Percentiles rank a stretch among this genome's conserved stretches.
phyloP scores from a whole-genome alignment of 2,797 vertebrate species.

The Sebastes goodei region DNA sequence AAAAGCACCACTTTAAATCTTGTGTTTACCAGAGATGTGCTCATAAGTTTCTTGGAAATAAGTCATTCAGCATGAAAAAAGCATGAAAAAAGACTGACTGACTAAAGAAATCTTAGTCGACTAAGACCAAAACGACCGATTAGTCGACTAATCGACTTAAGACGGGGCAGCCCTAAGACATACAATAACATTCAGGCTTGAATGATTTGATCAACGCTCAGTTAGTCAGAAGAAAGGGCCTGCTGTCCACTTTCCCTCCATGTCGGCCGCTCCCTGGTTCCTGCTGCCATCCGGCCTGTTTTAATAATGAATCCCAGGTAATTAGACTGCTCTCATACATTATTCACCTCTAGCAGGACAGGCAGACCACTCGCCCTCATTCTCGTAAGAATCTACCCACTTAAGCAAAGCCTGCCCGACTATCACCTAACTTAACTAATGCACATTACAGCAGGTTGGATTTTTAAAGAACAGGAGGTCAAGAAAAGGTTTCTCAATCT shows the following conservation, averaged over 20 bases:
- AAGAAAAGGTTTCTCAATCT: constrained; percentile 2
- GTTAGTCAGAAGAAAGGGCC: constrained; percentile 4
- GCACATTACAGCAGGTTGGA: background rate
- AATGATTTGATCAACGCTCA: constrained; percentile 4
- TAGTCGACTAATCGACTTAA: background rate
- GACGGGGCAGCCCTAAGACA: background rate
- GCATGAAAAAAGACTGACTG: too few species aligned
- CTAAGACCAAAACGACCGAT: background rate
- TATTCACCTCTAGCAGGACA: constrained; percentile 70
- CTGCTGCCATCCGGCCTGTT: constrained; percentile 62
- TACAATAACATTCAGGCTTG: background rate
- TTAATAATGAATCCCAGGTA: constrained; percentile 82
- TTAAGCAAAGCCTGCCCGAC: constrained; percentile 31
- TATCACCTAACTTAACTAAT: constrained; percentile 1
- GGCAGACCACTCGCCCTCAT: constrained; percentile 43
- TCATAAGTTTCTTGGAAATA: background rate
- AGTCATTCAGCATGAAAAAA: background rate
- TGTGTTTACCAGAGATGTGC: background rate
- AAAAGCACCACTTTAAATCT: background rate
- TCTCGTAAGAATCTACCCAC: constrained; percentile 16
- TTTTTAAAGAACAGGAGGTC: background rate
- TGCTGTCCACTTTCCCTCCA: constrained; percentile 27
- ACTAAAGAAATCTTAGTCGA: background rate
- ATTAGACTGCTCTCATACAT: constrained; percentile 74
- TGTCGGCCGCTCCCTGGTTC: constrained; percentile 37